A percentile compares a stretch with the other conserved stretches of the same genome.
phyloP scores from a whole-genome alignment of 2,797 vertebrate species.

The Peromyscus eremicus region DNA sequence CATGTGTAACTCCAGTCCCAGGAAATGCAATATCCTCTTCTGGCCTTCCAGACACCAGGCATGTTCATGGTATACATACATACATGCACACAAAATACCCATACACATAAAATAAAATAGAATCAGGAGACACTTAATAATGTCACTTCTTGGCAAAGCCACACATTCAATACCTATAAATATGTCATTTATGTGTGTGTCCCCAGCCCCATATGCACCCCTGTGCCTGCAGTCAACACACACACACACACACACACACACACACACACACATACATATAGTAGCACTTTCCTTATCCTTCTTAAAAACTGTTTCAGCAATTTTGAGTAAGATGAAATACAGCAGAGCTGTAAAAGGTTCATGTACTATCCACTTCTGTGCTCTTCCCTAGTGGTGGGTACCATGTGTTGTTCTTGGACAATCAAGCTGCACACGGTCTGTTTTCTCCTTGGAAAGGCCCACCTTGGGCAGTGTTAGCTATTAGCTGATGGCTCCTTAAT shows the following conservation, averaged over 20 bases:
- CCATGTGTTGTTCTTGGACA: neutral
- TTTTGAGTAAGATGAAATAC: neutral
- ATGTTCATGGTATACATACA: neutral
- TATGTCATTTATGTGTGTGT: neutral
- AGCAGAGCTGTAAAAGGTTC: neutral
- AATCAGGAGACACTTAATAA: neutral
- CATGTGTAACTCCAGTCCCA: neutral
- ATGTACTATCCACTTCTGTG: neutral
- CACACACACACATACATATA: neutral
- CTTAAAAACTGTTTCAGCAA: neutral
- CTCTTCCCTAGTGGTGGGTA: neutral
- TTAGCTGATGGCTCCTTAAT: neutral
- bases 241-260: neutral
- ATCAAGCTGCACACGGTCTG: neutral
- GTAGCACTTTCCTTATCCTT: neutral
- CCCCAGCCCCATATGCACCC: neutral
- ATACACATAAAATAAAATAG: neutral
- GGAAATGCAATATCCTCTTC: neutral
- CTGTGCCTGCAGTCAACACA: neutral
- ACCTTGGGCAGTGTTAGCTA: neutral
- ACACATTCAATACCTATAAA: slow-evolving; percentile 4
- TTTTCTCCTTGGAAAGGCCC: slow-evolving; percentile 39
- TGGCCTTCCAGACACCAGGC: neutral
- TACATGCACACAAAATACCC: neutral
- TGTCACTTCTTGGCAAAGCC: slow-evolving; percentile 7